Base-by-base conservation (phyloP, 2,888 invertebrate genomes). In the Habroteleia sp. region DNA sequence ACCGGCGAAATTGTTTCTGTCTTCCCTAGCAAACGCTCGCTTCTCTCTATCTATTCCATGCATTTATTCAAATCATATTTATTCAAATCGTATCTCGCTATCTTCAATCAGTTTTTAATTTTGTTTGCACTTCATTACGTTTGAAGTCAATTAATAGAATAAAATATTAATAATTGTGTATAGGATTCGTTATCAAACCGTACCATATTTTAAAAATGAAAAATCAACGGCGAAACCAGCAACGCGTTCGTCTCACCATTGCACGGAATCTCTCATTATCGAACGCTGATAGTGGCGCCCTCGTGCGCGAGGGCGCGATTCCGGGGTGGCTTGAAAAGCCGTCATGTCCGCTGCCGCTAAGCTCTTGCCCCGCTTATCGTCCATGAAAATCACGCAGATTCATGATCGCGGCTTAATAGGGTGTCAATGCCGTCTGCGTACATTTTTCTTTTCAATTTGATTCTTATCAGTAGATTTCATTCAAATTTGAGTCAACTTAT, bases 11-110 rank as follows among this genome's bases (percentile, higher is more conserved):
- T 44, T 81, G 80, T 82, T 80, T 83, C 76, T 69, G 77, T 63
- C 66, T 83, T 81, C 82, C 82, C 80, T 66, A 74, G 52, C 66
- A 60, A 37, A 50, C 41, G 52, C 68, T 42, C 65, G 63, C 58
- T n/a, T 60, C 62, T 52, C 11, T 56, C 42, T 50, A 41, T 31
- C 62, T 29, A 20, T 62, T 8, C 25, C 29, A 48, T 8, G 1
- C 52, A 20, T 41, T 10, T 41, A 20, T 20, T 20, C 4, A 20
- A 20, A 4, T 20, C 4, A 20, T 20, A 4, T 20, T 20, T 2
- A 20, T 20, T 20, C 4, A 20, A 20, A 2, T 20, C 25, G n/a
- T 33, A 13, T 46, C 46, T 42, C 0, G 7, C 2, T 39, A 7
- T 11, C 17, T 27, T 27, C 16, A 6, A 3, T 13, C 14, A 20